Base-by-base conservation (phyloP, 2,888 invertebrate species). In the Drosophila stalkeri region DNA sequence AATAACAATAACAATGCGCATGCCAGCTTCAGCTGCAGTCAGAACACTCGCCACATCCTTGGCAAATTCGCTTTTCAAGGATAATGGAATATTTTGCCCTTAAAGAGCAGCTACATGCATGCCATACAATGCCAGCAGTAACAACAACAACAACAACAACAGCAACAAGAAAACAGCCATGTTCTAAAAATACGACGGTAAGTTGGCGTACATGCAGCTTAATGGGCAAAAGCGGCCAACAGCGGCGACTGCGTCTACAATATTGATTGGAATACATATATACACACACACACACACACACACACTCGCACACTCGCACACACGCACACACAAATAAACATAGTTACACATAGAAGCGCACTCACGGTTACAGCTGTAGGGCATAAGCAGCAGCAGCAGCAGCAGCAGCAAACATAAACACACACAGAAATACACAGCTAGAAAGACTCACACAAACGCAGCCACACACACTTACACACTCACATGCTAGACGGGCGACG, bases 21-120 rank as follows among this genome's bases (percentile, higher is more conserved):
- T 64, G 55, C 55, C 73, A 78, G 64, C 67, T 60, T 35, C 64
- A 64, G 43, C 60, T 52, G 56, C 55, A 60, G 59, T 59, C 51
- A 51, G 33, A 72, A 47, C 65, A 51, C 14, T 43, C 47, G 49
- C 70, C 62, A 51, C 78, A 90, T 90, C 89, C 90, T 84, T 83
- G 88, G 88, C 74, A 82, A 77, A 82, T 88, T 88, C 88, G 83
- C 81, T 77, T 82, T 87, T 87, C 90, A 90, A 90, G 91, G 90
- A 90, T 90, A 89, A 86, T 83, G 78, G 77, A 77, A 81, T 80
- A 72, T 85, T 72, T 77, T 77, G 81, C 81, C 76, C 80, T 89
- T 86, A 83, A 85, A 88, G 83, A 83, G 75, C 80, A 80, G 83
- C 83, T 66, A 86, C 72, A 82, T 82, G 73, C 70, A 82, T 82